Evolutionary conservation across 2,113 vertebrate species (phyloP).

Genomic region (Erinaceus europaeus): DNA sequence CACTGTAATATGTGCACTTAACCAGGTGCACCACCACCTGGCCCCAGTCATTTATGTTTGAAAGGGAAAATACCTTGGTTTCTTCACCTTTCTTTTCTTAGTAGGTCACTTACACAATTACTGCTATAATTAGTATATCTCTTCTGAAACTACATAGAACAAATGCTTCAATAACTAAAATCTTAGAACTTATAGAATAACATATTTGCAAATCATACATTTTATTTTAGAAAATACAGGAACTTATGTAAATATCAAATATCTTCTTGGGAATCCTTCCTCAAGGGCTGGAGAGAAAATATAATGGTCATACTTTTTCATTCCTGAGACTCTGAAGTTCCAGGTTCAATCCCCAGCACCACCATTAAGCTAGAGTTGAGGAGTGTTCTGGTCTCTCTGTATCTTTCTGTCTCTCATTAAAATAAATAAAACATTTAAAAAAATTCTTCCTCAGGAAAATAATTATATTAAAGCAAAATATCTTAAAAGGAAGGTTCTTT

Average conservation of each 20-base stretch:
- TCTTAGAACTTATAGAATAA: background rate
- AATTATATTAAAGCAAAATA: background rate
- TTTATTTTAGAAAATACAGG: conserved; percentile 21
- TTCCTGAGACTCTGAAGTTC: too few relatives aligned
- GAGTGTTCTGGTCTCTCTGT: too few relatives aligned
- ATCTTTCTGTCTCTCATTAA: too few relatives aligned
- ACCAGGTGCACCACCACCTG: too few relatives aligned
- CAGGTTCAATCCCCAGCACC: too few relatives aligned
- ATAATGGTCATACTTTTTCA: too few relatives aligned
- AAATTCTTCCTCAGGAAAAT: background rate
- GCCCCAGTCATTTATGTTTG: background rate
- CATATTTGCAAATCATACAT: background rate
- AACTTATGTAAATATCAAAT: conserved; percentile 12
- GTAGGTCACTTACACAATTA: background rate
- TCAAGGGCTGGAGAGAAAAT: too few relatives aligned
- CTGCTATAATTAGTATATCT: conserved; percentile 45
- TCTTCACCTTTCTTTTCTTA: background rate
- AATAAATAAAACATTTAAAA: too few relatives aligned
- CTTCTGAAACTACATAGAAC: background rate
- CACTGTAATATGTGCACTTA: too few relatives aligned
- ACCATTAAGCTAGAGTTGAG: too few relatives aligned
- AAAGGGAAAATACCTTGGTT: background rate
- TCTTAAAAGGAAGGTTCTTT: background rate
- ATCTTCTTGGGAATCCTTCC: background rate
- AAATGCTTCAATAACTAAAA: background rate